Base-by-base conservation (phyloP, 2,797 vertebrate species). In the Hylomyscus alleni region DNA sequence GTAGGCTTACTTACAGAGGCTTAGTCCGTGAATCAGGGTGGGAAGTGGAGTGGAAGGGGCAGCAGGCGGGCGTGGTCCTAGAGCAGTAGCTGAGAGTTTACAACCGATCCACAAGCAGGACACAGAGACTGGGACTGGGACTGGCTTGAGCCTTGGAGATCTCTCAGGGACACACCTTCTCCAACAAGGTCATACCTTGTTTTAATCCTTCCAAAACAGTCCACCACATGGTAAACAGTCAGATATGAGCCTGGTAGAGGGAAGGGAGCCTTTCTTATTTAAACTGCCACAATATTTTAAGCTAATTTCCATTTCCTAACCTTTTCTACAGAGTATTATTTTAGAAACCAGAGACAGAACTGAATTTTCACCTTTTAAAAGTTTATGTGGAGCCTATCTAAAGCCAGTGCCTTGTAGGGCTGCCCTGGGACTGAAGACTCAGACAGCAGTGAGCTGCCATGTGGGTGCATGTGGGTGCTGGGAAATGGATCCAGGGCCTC, bases 251-350 rank as follows among this genome's bases (percentile, higher is more conserved):
- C 82, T 34, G 29, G 3, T 3, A 26, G 58, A 40, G 56, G n/a
- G 14, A 13, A 52, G 14, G 56, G 37, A 31, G 11, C 83, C 82
- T 4, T 20, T 84, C 60, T 14, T 44, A n/a, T 22, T 11, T 44
- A 67, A 14, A 67, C 31, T 31, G 34, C 40, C 60, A 67, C 29
- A 34, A 6, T 13, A 67, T 75, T 37, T 29, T 87, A 56, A 86
- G 20, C 56, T 90, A 31, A 85, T 94, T 96, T 92, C 37, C 24
- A 40, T 91, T 92, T 92, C 54, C 24, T 77, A 2, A 34, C 47
- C 24, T 80, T 96, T 37, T 81, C 58, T 88, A 2, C 11, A 47
- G 56, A 89, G 84, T 50, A 56, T 90, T 90, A 31, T 83, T 87
- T 40, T 91, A 73, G 83, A 91, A 95, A 58, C 3, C 10, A 82